Evolutionary conservation across 2,888 invertebrate genomes (phyloP), one percentile per base, ranked within the genome.

Genomic region (Keiferia lycopersicella): DNA sequence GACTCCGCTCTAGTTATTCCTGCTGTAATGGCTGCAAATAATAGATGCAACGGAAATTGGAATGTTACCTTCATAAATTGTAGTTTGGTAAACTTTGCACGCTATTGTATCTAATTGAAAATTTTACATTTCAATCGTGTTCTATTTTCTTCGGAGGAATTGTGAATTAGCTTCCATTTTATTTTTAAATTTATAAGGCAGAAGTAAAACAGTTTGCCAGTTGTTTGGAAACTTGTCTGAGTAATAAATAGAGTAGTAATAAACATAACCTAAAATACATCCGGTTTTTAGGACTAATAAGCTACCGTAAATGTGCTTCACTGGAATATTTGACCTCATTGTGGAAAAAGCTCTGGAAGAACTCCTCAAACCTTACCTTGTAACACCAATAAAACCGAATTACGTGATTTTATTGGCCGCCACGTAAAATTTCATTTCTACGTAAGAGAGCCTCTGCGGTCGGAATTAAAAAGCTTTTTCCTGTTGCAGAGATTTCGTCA

Each of bases 381-480:
- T 38, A 34, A 12, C 34, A 16, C 53, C 53, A 58, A 64, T 53
- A 45, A 61, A 59, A 64, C 38, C 53, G 62, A 57, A 30, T 57
- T 64, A 65, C 64, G 63, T 53, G 51, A 59, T 62, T 64, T 63
- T 65, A 65, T 66, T 66, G 38, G 41, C 14, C 18, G 8, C 16
- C 2, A 22, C 62, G 34, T 51, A 58, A 51, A 65, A 50, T 64
- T 62, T 65, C 61, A 62, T 66, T 66, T 62, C 64, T 72, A 68
- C 70, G 76, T 69, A 71, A 76, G 74, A 76, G 73, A 68, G 73
- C 74, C 74, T 66, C 76, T 70, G 74, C 67, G 70, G 77, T 69
- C 68, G 76, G 77, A 83, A 84, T 84, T 83, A 84, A 86, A 86
- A 83, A 84, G 83, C 83, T 86, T 87, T 86, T 87, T 81, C 79